Evolutionary conservation across 2,113 vertebrate species (phyloP).

Genomic region (Murina feae): DNA sequence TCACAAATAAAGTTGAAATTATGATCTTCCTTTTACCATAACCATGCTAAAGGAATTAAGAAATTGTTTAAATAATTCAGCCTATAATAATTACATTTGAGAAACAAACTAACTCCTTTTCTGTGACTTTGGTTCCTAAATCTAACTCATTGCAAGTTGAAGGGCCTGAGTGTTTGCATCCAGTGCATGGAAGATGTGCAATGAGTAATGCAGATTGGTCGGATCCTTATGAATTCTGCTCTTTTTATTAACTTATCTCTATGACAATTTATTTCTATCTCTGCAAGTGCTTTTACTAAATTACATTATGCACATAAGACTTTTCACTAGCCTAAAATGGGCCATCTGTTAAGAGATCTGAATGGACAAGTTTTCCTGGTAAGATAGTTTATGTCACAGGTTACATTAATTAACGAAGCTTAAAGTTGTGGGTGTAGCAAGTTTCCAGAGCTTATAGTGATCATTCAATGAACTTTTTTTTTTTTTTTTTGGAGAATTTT

Average conservation of each 20-base stretch:
- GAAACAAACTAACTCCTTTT: background rate
- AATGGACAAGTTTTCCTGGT: background rate
- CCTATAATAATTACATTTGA: background rate
- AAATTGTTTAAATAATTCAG: background rate
- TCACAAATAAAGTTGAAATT: background rate
- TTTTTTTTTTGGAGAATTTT: background rate
- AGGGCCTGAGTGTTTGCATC: background rate
- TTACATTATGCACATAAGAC: background rate
- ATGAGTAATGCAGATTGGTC: background rate
- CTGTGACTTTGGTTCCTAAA: background rate
- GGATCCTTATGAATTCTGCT: background rate
- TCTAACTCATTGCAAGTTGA: background rate
- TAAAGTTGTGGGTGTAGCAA: background rate
- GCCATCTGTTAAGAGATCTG: background rate
- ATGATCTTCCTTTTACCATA: background rate
- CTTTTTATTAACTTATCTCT: background rate
- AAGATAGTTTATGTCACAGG: background rate
- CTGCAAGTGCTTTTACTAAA: background rate
- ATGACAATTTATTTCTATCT: background rate
- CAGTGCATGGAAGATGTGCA: background rate
- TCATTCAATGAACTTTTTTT: background rate
- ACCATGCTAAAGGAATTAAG: background rate
- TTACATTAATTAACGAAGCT: background rate
- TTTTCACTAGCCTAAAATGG: background rate
- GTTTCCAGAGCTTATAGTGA: background rate